Percentiles rank a stretch among this genome's conserved stretches.
Conservation (phyloP, 2,113 vertebrate genomes). For the Dunckerocampus dactyliophorus region DNA sequence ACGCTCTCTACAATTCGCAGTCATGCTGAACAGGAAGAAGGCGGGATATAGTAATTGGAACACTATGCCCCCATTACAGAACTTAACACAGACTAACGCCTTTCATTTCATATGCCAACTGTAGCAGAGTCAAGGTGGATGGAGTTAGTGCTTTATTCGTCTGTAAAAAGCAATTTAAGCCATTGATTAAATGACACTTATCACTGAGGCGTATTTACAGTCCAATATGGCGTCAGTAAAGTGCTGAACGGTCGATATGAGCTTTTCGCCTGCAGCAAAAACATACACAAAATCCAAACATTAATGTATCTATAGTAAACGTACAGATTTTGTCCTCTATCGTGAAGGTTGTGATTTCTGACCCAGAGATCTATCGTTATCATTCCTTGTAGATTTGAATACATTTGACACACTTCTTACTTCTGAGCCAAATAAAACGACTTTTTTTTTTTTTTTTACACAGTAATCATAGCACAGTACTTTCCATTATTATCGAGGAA, state of each 20-base stretch:
- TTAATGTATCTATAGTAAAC: neutral
- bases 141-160: slow-evolving; percentile 62
- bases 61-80: no score
- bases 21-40: no score
- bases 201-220: slow-evolving; percentile 57
- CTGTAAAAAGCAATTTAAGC: slow-evolving; percentile 42
- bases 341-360: no score
- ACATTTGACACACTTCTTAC: no score
- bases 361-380: neutral
- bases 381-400: no score
- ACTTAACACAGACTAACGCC: no score
- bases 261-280: neutral
- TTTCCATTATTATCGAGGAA: no score
- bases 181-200: slow-evolving; percentile 24
- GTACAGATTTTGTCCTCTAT: neutral
- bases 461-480: no score
- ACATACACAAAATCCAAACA: neutral
- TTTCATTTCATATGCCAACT: neutral
- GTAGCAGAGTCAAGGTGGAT: neutral
- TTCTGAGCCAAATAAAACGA: no score
- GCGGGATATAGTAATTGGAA: no score
- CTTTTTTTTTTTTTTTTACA: no score
- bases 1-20: no score
- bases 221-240: slow-evolving; percentile 1
- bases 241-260: neutral